Evolutionary conservation across 1,140 invertebrate genomes (phyloP), one percentile per base, ranked within the genome.

Genomic region (Plutomurus gul): DNA sequence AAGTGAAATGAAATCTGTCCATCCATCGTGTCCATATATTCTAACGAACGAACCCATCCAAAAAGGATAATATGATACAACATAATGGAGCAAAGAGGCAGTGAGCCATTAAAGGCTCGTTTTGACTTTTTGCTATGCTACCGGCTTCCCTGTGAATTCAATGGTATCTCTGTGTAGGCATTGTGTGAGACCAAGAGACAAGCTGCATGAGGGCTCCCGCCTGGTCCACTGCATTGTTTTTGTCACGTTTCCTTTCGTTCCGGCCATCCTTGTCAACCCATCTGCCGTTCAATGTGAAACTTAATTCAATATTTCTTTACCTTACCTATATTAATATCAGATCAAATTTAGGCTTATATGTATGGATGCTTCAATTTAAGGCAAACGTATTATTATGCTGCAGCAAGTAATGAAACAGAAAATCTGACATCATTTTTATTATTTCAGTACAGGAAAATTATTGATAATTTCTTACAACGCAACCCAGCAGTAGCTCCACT

Each of bases 61-160:
- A 65, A 65, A 65, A 33, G 27, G 25, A 65, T 65, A 65, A 65
- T 30, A 33, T 30, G 56, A 65, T 30, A 65, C 56, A 65, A 65
- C 56, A 46, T 72, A 39, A 72, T 72, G 70, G 39, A 72, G 70
- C 33, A 46, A 40, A 39, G 39, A 72, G 56, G 56, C 56, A 65
- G 16, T 22, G 70, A 72, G n/a, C 70, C 70, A 80, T 80, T 80
- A 76, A 80, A 80, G 60, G 60, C 79, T 80, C 79, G 22, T 80
- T 80, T 80, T 80, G 16, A 72, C 37, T 72, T 72, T 72, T 72
- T 72, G 70, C 70, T 72, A 72, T 72, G 70, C 70, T 72, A 72
- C 70, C 70, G 39, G 39, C 70, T 72, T 72, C 18, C 70, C 70
- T 72, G 36, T 22, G 70, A 20, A 40, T 43, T 43, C 16, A 72